Conservation (phyloP, 2,888 invertebrate genomes). For the Ametastegia equiseti region DNA sequence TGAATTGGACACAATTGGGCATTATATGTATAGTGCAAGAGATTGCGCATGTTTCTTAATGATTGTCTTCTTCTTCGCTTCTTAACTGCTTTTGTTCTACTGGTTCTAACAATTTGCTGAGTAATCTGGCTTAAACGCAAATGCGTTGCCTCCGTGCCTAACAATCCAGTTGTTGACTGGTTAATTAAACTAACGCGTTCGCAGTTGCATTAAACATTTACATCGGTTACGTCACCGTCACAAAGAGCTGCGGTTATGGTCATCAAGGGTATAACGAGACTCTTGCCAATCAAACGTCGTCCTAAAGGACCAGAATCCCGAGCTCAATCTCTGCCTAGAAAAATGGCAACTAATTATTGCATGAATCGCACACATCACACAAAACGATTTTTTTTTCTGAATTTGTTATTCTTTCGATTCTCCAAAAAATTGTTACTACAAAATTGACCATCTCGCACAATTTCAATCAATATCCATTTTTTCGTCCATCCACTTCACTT, state of each 20-base stretch:
- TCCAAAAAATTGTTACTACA: too few species aligned
- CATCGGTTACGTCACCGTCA: background rate
- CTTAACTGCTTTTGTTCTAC: background rate
- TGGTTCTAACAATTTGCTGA: slow-evolving; percentile 6
- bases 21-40: background rate
- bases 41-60: background rate
- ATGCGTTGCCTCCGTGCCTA: background rate
- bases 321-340: background rate
- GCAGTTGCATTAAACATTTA: background rate
- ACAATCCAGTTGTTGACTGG: slow-evolving; percentile 10
- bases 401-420: too few species aligned
- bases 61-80: background rate
- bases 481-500: too few species aligned
- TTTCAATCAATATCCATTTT: background rate
- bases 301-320: background rate
- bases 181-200: slow-evolving; percentile 16
- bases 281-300: too few species aligned
- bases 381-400: too few species aligned
- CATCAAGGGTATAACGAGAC: too few species aligned
- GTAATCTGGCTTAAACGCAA: background rate
- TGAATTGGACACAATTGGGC: background rate
- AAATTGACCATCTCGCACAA: too few species aligned
- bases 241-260: background rate
- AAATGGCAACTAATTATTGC: background rate
- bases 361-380: background rate